Conservation (phyloP, 2,113 vertebrate species). For the Oncorhynchus gorbuscha region DNA sequence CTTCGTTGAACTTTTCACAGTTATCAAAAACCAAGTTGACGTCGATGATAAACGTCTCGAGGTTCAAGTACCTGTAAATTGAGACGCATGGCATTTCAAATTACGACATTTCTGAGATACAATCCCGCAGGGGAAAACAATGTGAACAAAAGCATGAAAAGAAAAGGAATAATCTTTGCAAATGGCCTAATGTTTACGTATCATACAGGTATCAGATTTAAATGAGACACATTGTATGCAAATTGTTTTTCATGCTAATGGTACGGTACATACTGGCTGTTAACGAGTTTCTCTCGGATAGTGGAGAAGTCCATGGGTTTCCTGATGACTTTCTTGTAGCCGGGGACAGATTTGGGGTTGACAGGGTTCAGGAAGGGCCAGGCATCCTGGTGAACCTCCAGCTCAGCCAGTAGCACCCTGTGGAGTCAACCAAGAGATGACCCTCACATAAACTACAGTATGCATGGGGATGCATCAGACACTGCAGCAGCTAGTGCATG, state of each 20-base stretch:
- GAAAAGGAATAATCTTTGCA: too few relatives aligned
- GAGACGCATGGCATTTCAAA: slow-evolving; percentile 12
- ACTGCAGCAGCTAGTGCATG: neutral
- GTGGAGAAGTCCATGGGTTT: slow-evolving; percentile 92
- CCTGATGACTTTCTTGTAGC: slow-evolving; percentile 90
- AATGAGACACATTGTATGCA: neutral
- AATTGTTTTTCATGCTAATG: neutral
- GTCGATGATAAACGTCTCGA: slow-evolving; percentile 86
- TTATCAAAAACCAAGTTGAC: slow-evolving; percentile 91
- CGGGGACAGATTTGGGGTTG: slow-evolving; percentile 89
- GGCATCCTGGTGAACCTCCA: slow-evolving; percentile 87
- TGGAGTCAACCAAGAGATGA: slow-evolving; percentile 12
- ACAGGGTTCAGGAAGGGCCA: slow-evolving; percentile 90
- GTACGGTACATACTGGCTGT: slow-evolving; percentile 82
- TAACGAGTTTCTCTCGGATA: slow-evolving; percentile 86
- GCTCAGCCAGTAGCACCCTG: slow-evolving; percentile 83
- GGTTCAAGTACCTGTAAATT: slow-evolving; percentile 79
- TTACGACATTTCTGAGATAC: slow-evolving; percentile 10
- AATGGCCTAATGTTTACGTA: too few relatives aligned
- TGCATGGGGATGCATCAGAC: neutral
- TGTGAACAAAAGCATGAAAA: too few relatives aligned
- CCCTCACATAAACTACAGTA: neutral
- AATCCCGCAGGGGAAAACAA: too few relatives aligned
- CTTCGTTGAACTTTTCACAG: slow-evolving; percentile 93
- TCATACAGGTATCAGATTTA: neutral